phyloP scores from a whole-genome alignment of 2,888 invertebrate genomes.

The Acanthosoma haemorrhoidale region DNA sequence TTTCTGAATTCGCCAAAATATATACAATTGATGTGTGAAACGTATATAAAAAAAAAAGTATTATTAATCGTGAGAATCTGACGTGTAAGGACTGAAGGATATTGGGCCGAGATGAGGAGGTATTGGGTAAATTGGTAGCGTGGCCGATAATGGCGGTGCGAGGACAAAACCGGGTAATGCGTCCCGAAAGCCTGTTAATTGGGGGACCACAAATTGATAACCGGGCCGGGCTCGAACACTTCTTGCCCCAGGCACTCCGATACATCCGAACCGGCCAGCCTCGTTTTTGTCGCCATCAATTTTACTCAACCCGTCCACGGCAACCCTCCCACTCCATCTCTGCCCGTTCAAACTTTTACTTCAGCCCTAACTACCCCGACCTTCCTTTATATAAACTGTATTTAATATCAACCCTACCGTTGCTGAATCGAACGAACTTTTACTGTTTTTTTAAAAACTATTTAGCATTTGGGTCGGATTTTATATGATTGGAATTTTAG shows the following conservation, averaged over 20 bases:
- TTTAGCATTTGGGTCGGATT: too few species aligned
- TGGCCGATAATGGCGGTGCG: neutral
- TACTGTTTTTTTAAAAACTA: too few species aligned
- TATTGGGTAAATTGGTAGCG: neutral
- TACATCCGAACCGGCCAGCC: neutral
- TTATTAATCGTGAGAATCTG: too few species aligned
- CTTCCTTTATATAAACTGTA: neutral
- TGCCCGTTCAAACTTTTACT: neutral
- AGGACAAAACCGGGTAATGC: neutral
- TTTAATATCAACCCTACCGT: too few species aligned
- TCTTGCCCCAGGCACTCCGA: neutral
- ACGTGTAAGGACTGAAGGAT: neutral
- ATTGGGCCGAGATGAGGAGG: neutral
- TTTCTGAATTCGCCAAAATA: too few species aligned
- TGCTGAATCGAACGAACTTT: too few species aligned
- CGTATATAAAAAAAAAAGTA: too few species aligned
- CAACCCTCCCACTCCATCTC: neutral
- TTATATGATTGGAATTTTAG: too few species aligned
- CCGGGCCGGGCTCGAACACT: too few species aligned
- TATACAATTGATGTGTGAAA: too few species aligned
- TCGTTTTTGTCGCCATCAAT: neutral
- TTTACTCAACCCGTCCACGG: neutral
- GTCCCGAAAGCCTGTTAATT: neutral
- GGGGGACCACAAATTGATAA: slow-evolving; percentile 7
- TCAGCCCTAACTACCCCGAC: too few species aligned